Base-by-base conservation (phyloP, 2,113 vertebrate species). In the Furnarius figulus region DNA sequence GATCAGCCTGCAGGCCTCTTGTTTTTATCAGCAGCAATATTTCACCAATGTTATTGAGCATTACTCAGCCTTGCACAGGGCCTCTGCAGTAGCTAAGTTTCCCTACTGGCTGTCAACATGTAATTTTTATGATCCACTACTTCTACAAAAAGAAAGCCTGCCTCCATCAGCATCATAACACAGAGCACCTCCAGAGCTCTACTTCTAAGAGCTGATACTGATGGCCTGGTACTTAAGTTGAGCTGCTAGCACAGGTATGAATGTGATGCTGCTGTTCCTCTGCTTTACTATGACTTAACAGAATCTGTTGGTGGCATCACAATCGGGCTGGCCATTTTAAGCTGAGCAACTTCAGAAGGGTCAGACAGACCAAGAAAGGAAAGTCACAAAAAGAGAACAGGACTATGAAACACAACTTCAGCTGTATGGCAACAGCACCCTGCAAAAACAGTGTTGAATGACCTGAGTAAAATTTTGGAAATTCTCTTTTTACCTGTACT, bases 261-360 rank as follows among this genome's bases (percentile, higher is more conserved):
- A 68, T 16, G 35, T 4, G 2, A 17, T 13, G 7, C 13, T 55
- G 39, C 15, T 18, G 20, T n/a, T 31, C n/a, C 10, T 24, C 53
- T 76, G 14, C 30, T 80, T 70, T 47, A 58, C 50, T 40, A 14
- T 12, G 28, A 46, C 22, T n/a, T 67, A 35, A 16, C 25, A 72
- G 58, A 76, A 81, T 30, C 55, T 24, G 44, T 21, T 4, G 0
- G 0, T 5, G 2, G 42, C 14, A 58, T 76, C 63, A 52, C 25
- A 31, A 2, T 37, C 47, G 62, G 47, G 35, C 40, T 61, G 66
- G 17, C 23, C 30, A 8, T 66, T 50, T 40, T 31, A 37, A 12
- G 49, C 56, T 42, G 56, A 71, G 33, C 37, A 12, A 56, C 14
- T 79, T 46, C 67, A 42, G 25, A 52, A 65, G 8, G 27, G 37